Percentiles rank a stretch among this genome's conserved stretches.
phyloP scores from a whole-genome alignment of 92 coral and sea anemone species.

The Virgularia gustaviana region DNA sequence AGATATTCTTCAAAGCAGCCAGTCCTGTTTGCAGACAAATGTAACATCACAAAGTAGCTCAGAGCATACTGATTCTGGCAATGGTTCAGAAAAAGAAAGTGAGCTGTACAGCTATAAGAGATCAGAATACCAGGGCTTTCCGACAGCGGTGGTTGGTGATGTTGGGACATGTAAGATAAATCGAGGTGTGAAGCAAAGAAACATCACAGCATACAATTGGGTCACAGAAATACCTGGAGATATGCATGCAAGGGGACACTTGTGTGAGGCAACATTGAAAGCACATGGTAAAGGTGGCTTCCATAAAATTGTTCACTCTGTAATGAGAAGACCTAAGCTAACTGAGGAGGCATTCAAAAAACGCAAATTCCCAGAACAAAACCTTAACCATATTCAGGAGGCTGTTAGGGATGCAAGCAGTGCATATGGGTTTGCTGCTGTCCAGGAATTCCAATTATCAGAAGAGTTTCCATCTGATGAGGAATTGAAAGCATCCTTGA shows the following conservation, averaged over 20 bases:
- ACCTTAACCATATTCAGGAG: constrained; percentile 15
- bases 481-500: neutral
- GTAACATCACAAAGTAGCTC: too few species aligned
- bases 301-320: constrained; percentile 9
- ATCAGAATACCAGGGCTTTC: neutral
- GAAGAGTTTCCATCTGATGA: constrained; percentile 33
- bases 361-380: constrained; percentile 6
- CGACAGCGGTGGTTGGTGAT: neutral
- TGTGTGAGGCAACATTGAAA: neutral
- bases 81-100: neutral
- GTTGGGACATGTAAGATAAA: neutral
- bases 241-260: constrained; percentile 6
- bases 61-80: neutral
- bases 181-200: neutral
- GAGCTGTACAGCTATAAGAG: neutral
- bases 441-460: constrained; percentile 18
- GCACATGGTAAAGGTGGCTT: constrained; percentile 19
- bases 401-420: constrained; percentile 23
- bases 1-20: neutral
- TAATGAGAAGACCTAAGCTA: constrained; percentile 23
- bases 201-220: constrained; percentile 5
- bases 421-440: constrained; percentile 61
- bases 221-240: constrained; percentile 6
- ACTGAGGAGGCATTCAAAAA: constrained; percentile 13
- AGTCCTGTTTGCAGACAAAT: neutral